A percentile compares a stretch with the other conserved stretches of the same genome.
These are phyloP conservation scores for Anniella stebbinsi DNA, from an alignment of 2,797 vertebrate genomes.

Conservation along the genomic window DNA sequence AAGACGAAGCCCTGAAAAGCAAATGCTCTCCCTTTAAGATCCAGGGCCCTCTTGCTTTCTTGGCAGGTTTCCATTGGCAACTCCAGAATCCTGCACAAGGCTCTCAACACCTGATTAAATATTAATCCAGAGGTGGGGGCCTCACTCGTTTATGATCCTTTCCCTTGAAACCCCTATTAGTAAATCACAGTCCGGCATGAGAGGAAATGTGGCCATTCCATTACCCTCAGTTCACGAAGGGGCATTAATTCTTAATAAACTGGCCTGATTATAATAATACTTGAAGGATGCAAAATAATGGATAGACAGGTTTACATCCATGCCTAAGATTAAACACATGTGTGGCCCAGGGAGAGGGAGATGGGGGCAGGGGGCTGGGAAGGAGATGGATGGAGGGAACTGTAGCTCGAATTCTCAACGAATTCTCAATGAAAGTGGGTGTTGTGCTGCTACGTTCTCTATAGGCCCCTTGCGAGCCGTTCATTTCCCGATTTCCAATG, in stretches of 20 bases:
- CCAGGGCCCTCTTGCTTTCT: slow-evolving; percentile 57
- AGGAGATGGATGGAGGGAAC: slow-evolving; percentile 13
- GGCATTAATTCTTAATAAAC: slow-evolving; percentile 82
- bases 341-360: slow-evolving; percentile 44
- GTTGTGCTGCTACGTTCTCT: not conserved
- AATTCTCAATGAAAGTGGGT: slow-evolving; percentile 31
- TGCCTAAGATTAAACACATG: slow-evolving; percentile 70
- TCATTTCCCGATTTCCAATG: slow-evolving; percentile 38
- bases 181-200: slow-evolving; percentile 73
- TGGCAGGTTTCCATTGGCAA: slow-evolving; percentile 69
- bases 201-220: slow-evolving; percentile 71
- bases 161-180: slow-evolving; percentile 76
- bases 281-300: slow-evolving; percentile 72
- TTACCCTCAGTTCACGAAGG: slow-evolving; percentile 71
- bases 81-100: slow-evolving; percentile 61
- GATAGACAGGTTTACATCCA: slow-evolving; percentile 74
- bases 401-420: slow-evolving; percentile 24
- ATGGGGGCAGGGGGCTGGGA: slow-evolving; percentile 2
- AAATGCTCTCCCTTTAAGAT: slow-evolving; percentile 67
- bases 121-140: slow-evolving; percentile 73
- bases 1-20: slow-evolving; percentile 13
- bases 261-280: slow-evolving; percentile 70
- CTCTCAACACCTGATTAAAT: slow-evolving; percentile 78
- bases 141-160: slow-evolving; percentile 72
- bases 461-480: not conserved